Conservation (phyloP, 2,113 vertebrate genomes). For the Toxotes jaculatrix region DNA sequence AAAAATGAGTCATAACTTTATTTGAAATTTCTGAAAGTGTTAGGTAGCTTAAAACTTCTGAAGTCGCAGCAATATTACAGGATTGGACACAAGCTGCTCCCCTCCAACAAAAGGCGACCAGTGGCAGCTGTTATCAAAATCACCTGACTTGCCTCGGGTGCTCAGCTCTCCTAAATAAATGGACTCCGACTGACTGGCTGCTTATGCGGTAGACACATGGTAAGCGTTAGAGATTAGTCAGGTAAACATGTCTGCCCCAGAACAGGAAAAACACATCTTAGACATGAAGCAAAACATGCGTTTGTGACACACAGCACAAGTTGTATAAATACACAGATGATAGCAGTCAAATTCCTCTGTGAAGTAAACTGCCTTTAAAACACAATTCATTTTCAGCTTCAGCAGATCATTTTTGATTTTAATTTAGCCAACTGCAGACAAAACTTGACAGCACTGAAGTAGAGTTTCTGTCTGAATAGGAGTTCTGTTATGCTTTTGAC, state of each 20-base stretch:
- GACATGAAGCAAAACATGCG: conserved; percentile 33
- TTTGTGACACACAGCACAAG: conserved; percentile 19
- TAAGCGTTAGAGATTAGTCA: conserved; percentile 64
- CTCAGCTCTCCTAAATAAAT: conserved; percentile 35
- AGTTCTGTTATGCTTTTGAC: neutral
- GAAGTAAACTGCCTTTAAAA: neutral
- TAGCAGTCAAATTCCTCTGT: neutral
- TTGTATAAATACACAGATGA: conserved; percentile 18
- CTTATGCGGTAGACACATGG: conserved; percentile 60
- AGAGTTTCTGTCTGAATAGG: neutral
- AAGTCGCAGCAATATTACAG: neutral
- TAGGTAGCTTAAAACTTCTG: neutral
- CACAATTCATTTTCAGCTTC: neutral
- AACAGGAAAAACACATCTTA: conserved; percentile 35
- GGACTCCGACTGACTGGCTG: conserved; percentile 32
- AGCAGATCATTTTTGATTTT: neutral
- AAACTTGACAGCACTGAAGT: neutral
- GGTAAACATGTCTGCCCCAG: conserved; percentile 50
- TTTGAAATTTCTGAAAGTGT: conserved; percentile 5
- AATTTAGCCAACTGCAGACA: neutral
- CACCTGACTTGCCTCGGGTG: conserved; percentile 55
- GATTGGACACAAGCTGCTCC: neutral
- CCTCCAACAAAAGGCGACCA: conserved; percentile 20
- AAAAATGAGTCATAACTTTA: conserved; percentile 11
- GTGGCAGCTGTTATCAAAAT: conserved; percentile 56